Conservation (phyloP, 2,888 invertebrate genomes). For the Zaprionus lineosus region DNA sequence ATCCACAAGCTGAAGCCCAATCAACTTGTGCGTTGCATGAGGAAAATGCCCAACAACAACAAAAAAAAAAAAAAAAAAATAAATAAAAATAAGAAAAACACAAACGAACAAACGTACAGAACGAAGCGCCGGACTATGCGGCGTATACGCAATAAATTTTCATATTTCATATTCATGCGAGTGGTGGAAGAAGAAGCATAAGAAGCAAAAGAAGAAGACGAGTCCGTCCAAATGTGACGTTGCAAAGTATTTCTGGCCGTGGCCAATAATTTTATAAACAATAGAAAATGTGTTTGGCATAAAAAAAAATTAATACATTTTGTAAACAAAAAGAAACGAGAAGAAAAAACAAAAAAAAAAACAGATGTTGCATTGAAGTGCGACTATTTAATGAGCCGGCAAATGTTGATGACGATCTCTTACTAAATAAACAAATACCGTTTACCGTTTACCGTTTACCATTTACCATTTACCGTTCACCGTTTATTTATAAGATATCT, state of each 20-base stretch:
- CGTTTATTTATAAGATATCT: neutral
- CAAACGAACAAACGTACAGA: too few relatives aligned
- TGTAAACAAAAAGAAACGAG: conserved; percentile 63
- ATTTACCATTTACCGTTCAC: conserved; percentile 34
- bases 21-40: conserved; percentile 61
- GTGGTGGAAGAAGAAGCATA: too few relatives aligned
- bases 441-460: conserved; percentile 25
- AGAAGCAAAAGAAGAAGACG: too few relatives aligned
- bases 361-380: conserved; percentile 69
- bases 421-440: conserved; percentile 52
- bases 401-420: conserved; percentile 36
- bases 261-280: conserved; percentile 50
- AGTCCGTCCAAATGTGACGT: conserved; percentile 54
- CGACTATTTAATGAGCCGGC: conserved; percentile 42
- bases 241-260: conserved; percentile 24
- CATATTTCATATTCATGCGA: conserved; percentile 64
- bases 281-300: conserved; percentile 48
- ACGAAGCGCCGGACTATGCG: conserved; percentile 29
- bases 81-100: too few relatives aligned
- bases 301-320: too few relatives aligned
- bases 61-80: too few relatives aligned
- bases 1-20: conserved; percentile 55
- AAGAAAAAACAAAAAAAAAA: conserved; percentile 33
- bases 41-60: conserved; percentile 42
- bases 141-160: conserved; percentile 77